phyloP scores from a whole-genome alignment of 2,797 vertebrate species.

The Danio kyathit region DNA sequence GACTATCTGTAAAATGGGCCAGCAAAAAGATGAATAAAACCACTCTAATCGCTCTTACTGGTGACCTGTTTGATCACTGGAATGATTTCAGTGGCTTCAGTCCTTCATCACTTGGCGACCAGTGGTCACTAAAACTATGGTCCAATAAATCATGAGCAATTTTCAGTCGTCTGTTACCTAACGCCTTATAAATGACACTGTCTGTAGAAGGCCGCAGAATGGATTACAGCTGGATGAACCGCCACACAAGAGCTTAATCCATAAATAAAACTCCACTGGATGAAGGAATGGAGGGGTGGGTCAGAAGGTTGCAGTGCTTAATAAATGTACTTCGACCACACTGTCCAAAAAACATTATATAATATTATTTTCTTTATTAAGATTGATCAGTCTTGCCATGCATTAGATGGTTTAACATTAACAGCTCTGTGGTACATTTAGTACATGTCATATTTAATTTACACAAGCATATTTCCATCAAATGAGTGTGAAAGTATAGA shows the following conservation, averaged over 20 bases:
- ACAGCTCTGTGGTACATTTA: background rate
- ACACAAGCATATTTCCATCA: background rate
- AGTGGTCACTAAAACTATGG: background rate
- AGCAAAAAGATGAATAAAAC: background rate
- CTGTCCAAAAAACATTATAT: background rate
- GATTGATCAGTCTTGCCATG: background rate
- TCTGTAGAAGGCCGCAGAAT: slow-evolving; percentile 55
- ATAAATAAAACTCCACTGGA: slow-evolving; percentile 59
- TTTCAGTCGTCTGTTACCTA: slow-evolving; percentile 54
- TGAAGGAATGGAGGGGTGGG: slow-evolving; percentile 31
- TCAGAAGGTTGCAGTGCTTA: background rate
- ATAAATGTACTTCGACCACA: background rate
- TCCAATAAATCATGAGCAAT: slow-evolving; percentile 46
- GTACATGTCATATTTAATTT: background rate
- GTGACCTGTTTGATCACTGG: slow-evolving; percentile 17
- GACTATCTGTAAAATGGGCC: background rate
- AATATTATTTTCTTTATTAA: background rate
- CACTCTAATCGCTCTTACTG: background rate
- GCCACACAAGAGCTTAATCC: slow-evolving; percentile 45
- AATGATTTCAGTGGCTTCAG: background rate
- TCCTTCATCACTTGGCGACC: background rate
- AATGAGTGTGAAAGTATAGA: background rate
- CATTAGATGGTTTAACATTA: background rate
- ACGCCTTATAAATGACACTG: slow-evolving; percentile 62
- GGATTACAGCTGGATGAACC: slow-evolving; percentile 60